These are phyloP conservation scores for Mellivora capensis DNA, from an alignment of 2,113 vertebrate species.

Conservation along the genomic window DNA sequence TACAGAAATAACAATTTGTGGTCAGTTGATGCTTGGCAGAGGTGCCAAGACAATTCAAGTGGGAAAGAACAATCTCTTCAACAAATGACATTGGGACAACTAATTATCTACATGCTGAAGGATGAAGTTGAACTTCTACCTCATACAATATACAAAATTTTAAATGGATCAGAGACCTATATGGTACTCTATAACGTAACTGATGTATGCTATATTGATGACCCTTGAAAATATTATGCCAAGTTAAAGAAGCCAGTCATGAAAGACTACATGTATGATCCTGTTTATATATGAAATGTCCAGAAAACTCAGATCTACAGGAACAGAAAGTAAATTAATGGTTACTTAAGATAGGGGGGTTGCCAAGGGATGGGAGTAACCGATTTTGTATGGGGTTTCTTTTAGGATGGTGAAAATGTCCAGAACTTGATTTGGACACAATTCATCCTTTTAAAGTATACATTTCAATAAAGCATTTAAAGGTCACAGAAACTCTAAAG, in stretches of 20 bases:
- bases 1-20: not conserved
- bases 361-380: not conserved
- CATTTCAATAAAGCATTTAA: not conserved
- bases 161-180: not conserved
- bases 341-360: not conserved
- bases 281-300: not conserved
- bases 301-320: not conserved
- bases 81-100: not conserved
- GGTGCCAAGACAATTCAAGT: not conserved
- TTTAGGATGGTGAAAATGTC: not conserved
- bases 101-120: not conserved
- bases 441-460: not conserved
- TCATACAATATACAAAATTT: not conserved
- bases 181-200: not conserved
- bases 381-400: not conserved
- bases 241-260: not conserved
- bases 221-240: not conserved
- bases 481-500: not conserved
- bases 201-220: not conserved
- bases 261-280: not conserved
- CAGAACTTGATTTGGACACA: not conserved
- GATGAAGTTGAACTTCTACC: not conserved
- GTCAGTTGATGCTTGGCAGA: not conserved
- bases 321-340: not conserved
- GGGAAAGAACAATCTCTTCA: not conserved